phyloP scores from a whole-genome alignment of 2,888 invertebrate genomes.

The Apamea anceps region DNA sequence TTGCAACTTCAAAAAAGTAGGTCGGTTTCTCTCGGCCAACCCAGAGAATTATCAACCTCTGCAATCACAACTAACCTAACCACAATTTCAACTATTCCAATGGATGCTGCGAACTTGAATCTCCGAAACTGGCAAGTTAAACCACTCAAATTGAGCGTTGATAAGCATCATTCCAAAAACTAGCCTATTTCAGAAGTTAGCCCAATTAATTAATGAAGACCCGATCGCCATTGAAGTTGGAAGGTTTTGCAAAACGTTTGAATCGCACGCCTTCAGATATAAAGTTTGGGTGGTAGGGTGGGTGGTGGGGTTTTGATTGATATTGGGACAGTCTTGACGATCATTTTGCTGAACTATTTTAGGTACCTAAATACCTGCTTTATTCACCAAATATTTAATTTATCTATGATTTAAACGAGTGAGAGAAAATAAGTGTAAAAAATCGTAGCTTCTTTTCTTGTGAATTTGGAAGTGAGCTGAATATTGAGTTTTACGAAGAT shows the following conservation, averaged over 20 bases:
- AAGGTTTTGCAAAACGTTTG: constrained; percentile 62
- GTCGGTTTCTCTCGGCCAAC: not conserved
- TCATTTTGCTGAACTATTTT: not conserved
- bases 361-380: not conserved
- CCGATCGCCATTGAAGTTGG: constrained; percentile 57
- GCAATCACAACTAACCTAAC: not conserved
- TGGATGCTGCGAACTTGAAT: constrained; percentile 11
- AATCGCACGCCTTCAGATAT: constrained; percentile 54
- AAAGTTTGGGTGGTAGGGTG: constrained; percentile 47
- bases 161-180: constrained; percentile 62
- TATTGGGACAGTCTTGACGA: constrained; percentile 11
- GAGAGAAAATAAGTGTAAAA: not conserved
- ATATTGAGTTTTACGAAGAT: not conserved
- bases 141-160: constrained; percentile 63
- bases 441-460: not conserved
- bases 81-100: constrained; percentile 13
- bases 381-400: not conserved
- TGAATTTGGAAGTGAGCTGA: not conserved
- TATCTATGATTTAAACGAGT: not conserved
- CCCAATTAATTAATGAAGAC: constrained; percentile 66
- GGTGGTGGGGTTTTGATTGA: not conserved
- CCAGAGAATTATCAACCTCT: not conserved
- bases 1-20: not conserved
- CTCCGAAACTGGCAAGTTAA: constrained; percentile 60
- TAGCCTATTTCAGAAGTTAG: constrained; percentile 52